Conservation (phyloP, 2,888 invertebrate genomes). For the Chaetoderma sp. region DNA sequence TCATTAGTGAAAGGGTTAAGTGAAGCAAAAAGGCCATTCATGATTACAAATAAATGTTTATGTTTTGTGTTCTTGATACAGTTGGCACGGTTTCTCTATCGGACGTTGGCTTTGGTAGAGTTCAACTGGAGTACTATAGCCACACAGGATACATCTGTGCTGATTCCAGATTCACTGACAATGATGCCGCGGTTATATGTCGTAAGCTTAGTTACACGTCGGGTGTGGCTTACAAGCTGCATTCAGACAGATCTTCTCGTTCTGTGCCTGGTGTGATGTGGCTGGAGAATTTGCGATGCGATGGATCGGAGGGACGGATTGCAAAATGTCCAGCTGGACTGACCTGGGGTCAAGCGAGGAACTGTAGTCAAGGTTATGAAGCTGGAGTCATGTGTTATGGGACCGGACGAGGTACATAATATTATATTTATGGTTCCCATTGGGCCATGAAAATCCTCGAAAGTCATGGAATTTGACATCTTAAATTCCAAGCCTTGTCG, state of each 20-base stretch:
- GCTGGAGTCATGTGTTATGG: slow-evolving; percentile 43
- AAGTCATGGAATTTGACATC: too few relatives aligned
- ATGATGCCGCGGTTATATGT: slow-evolving; percentile 44
- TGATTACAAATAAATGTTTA: too few relatives aligned
- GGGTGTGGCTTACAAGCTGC: slow-evolving; percentile 36
- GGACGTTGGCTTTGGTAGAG: too few relatives aligned
- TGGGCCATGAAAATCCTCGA: too few relatives aligned
- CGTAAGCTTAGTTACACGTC: slow-evolving; percentile 70
- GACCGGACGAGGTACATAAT: too few relatives aligned
- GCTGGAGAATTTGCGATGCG: slow-evolving; percentile 71
- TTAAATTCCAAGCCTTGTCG: too few relatives aligned
- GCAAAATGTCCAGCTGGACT: slow-evolving; percentile 43
- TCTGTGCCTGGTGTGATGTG: slow-evolving; percentile 38
- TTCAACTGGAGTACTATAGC: not conserved
- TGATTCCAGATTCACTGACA: slow-evolving; percentile 44
- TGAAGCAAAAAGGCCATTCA: too few relatives aligned
- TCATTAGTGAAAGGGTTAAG: too few relatives aligned
- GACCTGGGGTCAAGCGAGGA: slow-evolving; percentile 26
- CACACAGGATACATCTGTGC: slow-evolving; percentile 46
- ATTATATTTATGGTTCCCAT: too few relatives aligned
- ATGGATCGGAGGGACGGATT: slow-evolving; percentile 46
- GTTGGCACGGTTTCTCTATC: too few relatives aligned
- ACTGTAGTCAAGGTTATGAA: slow-evolving; percentile 37
- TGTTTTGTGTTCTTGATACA: too few relatives aligned
- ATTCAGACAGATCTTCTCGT: slow-evolving; percentile 9